Base-by-base conservation (phyloP, 30 jellyfish, hydroid and myxozoan species). In the Turritopsis rubra region DNA sequence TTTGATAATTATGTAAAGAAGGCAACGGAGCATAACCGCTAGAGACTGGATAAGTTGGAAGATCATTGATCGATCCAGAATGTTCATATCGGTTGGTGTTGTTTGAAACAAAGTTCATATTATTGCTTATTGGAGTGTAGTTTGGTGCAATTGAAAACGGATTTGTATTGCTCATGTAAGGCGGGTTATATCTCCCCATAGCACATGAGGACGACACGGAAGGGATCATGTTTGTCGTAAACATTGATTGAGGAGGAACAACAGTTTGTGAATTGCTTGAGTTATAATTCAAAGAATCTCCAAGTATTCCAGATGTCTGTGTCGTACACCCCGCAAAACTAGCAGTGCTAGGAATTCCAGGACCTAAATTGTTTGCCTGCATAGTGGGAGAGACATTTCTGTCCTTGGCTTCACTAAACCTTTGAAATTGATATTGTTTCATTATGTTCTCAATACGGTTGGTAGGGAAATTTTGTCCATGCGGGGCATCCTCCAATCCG, bases 381-480 rank as follows among this genome's bases (percentile, higher is more conserved):
- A 66, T 22, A 17, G 29, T 17, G 76, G 28, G 8, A 25, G 76
- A 17, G 17, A 41, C 13, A 41, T 41, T 41, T 41, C 60, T 0
- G 77, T 68, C 30, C 9, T 16, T 68, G 77, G 77, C 17, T 53
- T 80, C 71, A 52, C 82, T 54, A 9, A 92, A 30, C 31, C 98
- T 83, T 52, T 88, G 85, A 52, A 92, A 88, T 66, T 84, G 92
- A 77, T 75, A 92, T 79, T 92, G 96, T 27, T 85, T 82, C 98
- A 92, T 92, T 1, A 92, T 92, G 53, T 75, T 88, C 54, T 85
- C 85, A 23, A 92, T 92, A 29, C 98, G 89, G 22, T 90, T 73
- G 16, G 93, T 88, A 20, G 96, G 82, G 18, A 88, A 87, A 79
- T 68, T 80, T 19, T 18, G 22, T 16, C 41, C 68, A 75, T 25